These are phyloP conservation scores for Alloplasta piceator DNA, from an alignment of 2,888 invertebrate genomes.

Conservation along the genomic window DNA sequence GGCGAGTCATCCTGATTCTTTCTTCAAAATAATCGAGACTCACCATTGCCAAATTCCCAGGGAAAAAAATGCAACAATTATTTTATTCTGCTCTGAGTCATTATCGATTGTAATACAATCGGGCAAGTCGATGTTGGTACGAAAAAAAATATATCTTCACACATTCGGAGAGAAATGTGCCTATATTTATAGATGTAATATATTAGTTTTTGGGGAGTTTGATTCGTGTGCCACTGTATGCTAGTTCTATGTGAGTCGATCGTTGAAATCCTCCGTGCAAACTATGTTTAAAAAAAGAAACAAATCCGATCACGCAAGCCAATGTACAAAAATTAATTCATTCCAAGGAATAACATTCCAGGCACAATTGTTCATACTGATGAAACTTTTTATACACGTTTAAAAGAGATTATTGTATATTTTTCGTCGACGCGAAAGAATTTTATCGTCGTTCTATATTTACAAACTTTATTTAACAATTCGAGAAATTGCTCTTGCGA, in stretches of 20 bases:
- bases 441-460: slow-evolving; percentile 47
- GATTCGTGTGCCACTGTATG: slow-evolving; percentile 54
- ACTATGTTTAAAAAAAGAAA: slow-evolving; percentile 41
- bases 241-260: slow-evolving; percentile 18
- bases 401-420: slow-evolving; percentile 63
- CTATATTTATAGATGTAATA: slow-evolving; percentile 26
- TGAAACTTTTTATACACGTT: slow-evolving; percentile 60
- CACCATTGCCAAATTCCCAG: neutral
- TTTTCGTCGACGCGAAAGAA: slow-evolving; percentile 41
- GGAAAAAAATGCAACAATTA: slow-evolving; percentile 12
- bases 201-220: slow-evolving; percentile 28
- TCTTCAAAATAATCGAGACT: neutral
- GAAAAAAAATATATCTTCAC: slow-evolving; percentile 19
- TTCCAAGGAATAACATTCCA: slow-evolving; percentile 63
- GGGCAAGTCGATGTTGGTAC: slow-evolving; percentile 24
- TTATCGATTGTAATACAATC: slow-evolving; percentile 8
- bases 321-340: slow-evolving; percentile 58
- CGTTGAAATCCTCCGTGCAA: slow-evolving; percentile 6
- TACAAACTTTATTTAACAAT: slow-evolving; percentile 52
- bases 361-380: slow-evolving; percentile 58
- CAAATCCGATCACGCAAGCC: slow-evolving; percentile 28
- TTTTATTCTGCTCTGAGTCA: slow-evolving; percentile 9
- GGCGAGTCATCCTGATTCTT: slow-evolving; percentile 6
- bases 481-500: slow-evolving; percentile 17
- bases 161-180: slow-evolving; percentile 37